phyloP scores from a whole-genome alignment of 2,113 vertebrate species.

The Peromyscus californicus region DNA sequence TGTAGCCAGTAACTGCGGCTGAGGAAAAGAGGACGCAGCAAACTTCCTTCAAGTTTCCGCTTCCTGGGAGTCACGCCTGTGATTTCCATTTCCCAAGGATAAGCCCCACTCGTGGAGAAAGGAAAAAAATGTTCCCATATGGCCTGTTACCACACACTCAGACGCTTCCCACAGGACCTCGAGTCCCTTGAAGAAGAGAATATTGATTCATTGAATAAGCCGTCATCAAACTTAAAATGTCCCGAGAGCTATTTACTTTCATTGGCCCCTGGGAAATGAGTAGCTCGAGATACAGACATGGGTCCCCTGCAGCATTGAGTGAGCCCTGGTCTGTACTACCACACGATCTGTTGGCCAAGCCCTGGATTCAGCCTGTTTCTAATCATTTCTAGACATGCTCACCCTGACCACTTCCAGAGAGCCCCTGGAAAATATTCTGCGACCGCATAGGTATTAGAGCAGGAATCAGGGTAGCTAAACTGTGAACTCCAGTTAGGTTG shows the following conservation, averaged over 20 bases:
- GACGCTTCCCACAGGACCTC: background rate
- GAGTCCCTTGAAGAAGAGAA: background rate
- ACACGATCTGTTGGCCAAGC: background rate
- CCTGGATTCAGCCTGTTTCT: background rate
- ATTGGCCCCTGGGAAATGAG: background rate
- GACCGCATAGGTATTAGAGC: background rate
- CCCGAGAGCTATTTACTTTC: background rate
- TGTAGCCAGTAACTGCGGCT: background rate
- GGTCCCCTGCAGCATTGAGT: background rate
- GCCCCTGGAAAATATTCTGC: background rate
- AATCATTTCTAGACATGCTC: background rate
- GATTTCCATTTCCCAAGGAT: background rate
- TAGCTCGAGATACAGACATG: background rate
- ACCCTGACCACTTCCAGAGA: background rate
- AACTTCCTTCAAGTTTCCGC: background rate
- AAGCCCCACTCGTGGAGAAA: accelerated
- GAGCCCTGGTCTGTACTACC: background rate
- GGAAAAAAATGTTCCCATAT: background rate
- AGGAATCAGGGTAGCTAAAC: background rate
- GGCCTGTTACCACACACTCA: background rate
- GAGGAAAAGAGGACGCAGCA: background rate
- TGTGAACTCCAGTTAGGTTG: too few species aligned
- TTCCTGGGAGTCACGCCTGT: background rate
- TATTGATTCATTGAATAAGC: background rate
- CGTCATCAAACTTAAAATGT: background rate